Conservation (phyloP, 2,888 invertebrate species). For the Crematogaster levior region DNA sequence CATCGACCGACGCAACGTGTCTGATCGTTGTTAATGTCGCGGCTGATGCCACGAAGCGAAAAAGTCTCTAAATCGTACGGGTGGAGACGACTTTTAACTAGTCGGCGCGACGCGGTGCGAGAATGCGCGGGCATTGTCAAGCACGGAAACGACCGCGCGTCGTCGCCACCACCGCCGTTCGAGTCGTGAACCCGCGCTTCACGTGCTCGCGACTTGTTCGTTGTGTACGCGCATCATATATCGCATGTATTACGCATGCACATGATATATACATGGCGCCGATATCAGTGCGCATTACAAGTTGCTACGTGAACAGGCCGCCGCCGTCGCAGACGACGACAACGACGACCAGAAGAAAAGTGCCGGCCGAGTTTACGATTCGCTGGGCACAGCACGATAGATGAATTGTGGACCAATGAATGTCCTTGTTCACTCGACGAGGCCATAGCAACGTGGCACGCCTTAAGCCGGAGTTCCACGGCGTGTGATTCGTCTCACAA, state of each 20-base stretch:
- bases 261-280: slow-evolving; percentile 16
- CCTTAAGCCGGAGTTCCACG: no score
- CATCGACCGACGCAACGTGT: slow-evolving; percentile 11
- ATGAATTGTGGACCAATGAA: slow-evolving; percentile 74
- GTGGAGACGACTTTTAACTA: slow-evolving; percentile 49
- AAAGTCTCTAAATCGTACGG: not conserved
- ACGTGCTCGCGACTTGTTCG: not conserved
- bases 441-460: slow-evolving; percentile 63
- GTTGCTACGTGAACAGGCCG: slow-evolving; percentile 23
- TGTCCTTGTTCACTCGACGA: slow-evolving; percentile 74
- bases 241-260: not conserved
- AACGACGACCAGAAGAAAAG: slow-evolving; percentile 61
- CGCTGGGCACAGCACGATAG: slow-evolving; percentile 64
- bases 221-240: not conserved
- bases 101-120: slow-evolving; percentile 48
- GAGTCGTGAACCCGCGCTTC: slow-evolving; percentile 24
- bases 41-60: slow-evolving; percentile 27
- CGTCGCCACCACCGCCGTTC: slow-evolving; percentile 29
- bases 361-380: slow-evolving; percentile 68
- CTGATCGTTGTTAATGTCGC: slow-evolving; percentile 31
- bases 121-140: slow-evolving; percentile 61
- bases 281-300: slow-evolving; percentile 64
- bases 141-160: slow-evolving; percentile 59
- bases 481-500: no score
- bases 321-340: slow-evolving; percentile 47